phyloP scores from a whole-genome alignment of 2,797 vertebrate species.

The Hemibagrus guttatus region DNA sequence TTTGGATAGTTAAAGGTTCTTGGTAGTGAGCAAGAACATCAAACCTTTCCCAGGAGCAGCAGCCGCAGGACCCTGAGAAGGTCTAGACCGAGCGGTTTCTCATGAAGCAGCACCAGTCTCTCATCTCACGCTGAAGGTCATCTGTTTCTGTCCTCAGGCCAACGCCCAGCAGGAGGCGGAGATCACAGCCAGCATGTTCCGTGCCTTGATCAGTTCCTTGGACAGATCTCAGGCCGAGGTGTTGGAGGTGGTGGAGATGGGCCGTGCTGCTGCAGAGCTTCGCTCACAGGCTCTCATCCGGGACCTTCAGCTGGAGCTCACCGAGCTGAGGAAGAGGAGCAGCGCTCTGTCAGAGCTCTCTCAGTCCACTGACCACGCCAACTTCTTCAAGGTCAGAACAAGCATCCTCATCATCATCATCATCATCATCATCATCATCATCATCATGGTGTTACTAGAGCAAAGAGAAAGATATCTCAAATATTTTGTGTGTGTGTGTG shows the following conservation, averaged over 20 bases:
- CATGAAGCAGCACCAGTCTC: neutral
- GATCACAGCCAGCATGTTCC: constrained; percentile 58
- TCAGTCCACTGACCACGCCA: constrained; percentile 63
- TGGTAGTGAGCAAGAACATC: neutral
- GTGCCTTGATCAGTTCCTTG: constrained; percentile 62
- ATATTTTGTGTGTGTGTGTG: no score
- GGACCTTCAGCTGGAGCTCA: constrained; percentile 70
- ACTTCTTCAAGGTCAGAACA: constrained; percentile 69
- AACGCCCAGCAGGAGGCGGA: constrained; percentile 65
- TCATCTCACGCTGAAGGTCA: neutral
- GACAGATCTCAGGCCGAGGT: constrained; percentile 69
- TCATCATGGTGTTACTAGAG: neutral
- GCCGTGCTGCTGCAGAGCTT: constrained; percentile 56
- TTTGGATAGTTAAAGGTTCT: neutral
- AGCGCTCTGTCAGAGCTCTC: constrained; percentile 61
- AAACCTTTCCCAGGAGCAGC: neutral
- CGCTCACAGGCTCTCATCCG: constrained; percentile 65
- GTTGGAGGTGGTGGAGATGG: constrained; percentile 69
- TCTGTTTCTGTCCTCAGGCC: constrained; percentile 54
- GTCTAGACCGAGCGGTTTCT: neutral
- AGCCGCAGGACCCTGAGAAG: neutral
- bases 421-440: no score
- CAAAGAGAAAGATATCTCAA: no score
- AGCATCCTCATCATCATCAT: no score
- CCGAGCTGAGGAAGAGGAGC: constrained; percentile 65